A percentile compares a stretch with the other conserved stretches of the same genome.
These are phyloP conservation scores for Micronisus gabar DNA, from an alignment of 2,113 vertebrate genomes.

Conservation along the genomic window DNA sequence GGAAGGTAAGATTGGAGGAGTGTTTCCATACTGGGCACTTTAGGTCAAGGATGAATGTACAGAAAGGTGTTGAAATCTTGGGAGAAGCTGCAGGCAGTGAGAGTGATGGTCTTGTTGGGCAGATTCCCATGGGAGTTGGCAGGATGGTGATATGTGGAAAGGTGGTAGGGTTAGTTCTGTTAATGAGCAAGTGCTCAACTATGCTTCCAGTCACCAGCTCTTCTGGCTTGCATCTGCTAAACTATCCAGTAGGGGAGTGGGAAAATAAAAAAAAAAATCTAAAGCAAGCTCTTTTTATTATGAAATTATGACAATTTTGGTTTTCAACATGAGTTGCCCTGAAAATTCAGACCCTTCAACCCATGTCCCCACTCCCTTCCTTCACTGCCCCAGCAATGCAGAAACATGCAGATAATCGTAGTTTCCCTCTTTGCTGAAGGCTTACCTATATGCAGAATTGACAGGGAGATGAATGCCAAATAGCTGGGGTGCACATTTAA, in stretches of 20 bases:
- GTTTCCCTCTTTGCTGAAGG: not conserved
- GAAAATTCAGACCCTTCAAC: not conserved
- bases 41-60: not conserved
- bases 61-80: constrained; percentile 28
- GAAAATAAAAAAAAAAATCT: not conserved
- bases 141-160: not conserved
- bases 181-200: not conserved
- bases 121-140: not conserved
- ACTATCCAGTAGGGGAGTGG: not conserved
- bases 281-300: not conserved
- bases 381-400: not conserved
- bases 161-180: not conserved
- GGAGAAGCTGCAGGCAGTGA: constrained; percentile 7
- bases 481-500: not conserved
- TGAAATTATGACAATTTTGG: not conserved
- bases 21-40: not conserved
- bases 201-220: not conserved
- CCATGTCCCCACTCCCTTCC: not conserved
- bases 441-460: not conserved
- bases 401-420: not conserved
- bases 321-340: not conserved
- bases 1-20: not conserved
- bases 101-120: constrained; percentile 15
- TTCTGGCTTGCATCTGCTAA: not conserved
- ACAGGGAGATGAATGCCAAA: not conserved